Percentiles rank a stretch among this genome's conserved stretches.
These are phyloP conservation scores for Penaeus chinensis DNA, from an alignment of 1,140 invertebrate genomes.

Conservation along the genomic window DNA sequence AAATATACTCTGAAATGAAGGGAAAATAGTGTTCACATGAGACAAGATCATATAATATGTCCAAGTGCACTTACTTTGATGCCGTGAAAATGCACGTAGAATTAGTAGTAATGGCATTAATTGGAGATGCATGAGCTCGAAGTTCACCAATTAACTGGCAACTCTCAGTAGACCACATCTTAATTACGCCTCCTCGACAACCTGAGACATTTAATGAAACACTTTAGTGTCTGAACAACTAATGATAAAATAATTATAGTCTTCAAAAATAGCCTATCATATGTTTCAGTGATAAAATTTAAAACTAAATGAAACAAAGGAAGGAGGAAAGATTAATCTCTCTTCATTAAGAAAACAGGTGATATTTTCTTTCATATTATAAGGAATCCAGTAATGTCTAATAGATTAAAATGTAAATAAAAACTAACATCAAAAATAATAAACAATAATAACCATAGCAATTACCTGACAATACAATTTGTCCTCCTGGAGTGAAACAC, in stretches of 20 bases:
- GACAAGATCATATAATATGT: neutral
- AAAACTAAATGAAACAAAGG: too few relatives aligned
- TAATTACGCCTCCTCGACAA: constrained; percentile 81
- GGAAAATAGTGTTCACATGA: neutral
- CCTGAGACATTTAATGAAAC: constrained; percentile 71
- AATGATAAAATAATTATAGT: neutral
- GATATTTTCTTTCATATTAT: too few relatives aligned
- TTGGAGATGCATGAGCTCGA: constrained; percentile 79
- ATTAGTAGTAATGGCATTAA: constrained; percentile 82
- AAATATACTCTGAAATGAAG: neutral
- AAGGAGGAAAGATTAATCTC: too few relatives aligned
- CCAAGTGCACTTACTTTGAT: constrained; percentile 69
- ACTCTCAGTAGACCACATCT: constrained; percentile 78
- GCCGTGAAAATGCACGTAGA: constrained; percentile 82
- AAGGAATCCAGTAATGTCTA: too few relatives aligned
- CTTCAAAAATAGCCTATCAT: neutral
- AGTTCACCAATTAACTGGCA: constrained; percentile 78
- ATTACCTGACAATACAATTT: constrained; percentile 62
- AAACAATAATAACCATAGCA: neutral
- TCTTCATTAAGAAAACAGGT: too few relatives aligned
- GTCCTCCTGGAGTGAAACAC: constrained; percentile 73
- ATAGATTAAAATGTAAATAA: neutral
- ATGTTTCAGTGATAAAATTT: too few relatives aligned
- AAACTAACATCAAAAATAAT: neutral
- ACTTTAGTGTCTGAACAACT: neutral